These are phyloP conservation scores for Eulemur mongoz DNA, from an alignment of 2,797 vertebrate genomes.

Conservation along the genomic window DNA sequence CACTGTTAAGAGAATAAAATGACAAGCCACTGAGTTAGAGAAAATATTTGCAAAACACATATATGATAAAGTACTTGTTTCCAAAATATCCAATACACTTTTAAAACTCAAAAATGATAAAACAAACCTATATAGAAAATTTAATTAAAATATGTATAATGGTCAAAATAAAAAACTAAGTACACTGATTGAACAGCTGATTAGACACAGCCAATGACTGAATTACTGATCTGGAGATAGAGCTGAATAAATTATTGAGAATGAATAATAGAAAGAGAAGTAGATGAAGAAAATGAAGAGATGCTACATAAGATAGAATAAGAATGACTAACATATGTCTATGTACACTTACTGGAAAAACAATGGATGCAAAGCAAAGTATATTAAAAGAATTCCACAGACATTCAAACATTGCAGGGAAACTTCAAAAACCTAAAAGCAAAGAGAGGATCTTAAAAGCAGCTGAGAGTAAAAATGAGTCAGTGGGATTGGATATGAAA, in stretches of 20 bases:
- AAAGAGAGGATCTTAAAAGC: background rate
- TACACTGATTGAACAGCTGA: background rate
- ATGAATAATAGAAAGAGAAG: background rate
- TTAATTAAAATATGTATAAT: background rate
- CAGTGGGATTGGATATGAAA: background rate
- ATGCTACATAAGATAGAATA: background rate
- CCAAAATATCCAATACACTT: background rate
- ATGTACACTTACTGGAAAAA: background rate
- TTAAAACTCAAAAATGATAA: background rate
- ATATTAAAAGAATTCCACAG: background rate
- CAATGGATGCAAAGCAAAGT: background rate
- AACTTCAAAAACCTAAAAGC: background rate
- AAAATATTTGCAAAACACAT: background rate
- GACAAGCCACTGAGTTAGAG: background rate
- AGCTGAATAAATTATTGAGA: slow-evolving; percentile 14
- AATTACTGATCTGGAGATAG: background rate
- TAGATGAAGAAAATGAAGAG: background rate
- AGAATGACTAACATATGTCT: background rate
- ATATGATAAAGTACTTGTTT: background rate
- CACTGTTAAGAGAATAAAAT: background rate
- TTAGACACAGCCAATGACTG: background rate
- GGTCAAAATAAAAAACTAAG: background rate
- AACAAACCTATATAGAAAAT: background rate
- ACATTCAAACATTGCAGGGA: background rate
- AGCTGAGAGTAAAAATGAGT: background rate